Evolutionary conservation across 2,888 invertebrate genomes (phyloP).

Genomic region (Acleris emargana): DNA sequence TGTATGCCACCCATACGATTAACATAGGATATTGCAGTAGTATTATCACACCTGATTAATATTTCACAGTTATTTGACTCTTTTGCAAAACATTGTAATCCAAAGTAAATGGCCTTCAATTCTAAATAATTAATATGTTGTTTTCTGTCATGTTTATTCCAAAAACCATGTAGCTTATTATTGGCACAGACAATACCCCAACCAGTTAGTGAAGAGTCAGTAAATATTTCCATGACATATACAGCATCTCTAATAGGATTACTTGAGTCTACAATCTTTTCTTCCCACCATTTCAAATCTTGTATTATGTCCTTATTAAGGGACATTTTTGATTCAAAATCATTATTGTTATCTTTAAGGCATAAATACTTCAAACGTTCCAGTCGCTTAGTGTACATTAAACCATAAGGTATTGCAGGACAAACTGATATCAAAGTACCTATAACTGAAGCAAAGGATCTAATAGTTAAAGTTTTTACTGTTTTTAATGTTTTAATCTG

Average conservation of each 20-base stretch:
- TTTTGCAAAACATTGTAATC: background rate
- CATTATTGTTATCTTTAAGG: no score
- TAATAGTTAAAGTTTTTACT: no score
- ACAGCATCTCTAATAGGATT: background rate
- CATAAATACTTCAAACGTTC: no score
- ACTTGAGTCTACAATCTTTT: background rate
- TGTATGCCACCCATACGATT: constrained; percentile 50
- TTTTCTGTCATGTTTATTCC: background rate
- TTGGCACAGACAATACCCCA: background rate
- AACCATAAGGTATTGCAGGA: no score
- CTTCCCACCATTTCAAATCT: no score
- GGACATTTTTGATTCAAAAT: no score
- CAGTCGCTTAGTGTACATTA: no score
- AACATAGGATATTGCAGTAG: constrained; percentile 14
- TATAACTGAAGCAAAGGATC: no score
- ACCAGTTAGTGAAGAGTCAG: constrained; percentile 5
- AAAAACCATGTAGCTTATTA: no score
- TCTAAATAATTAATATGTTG: constrained; percentile 6
- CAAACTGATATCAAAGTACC: no score
- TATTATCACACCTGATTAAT: constrained; percentile 8
- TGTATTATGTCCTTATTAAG: no score
- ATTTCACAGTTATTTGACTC: background rate
- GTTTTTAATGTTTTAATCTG: no score
- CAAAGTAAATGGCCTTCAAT: background rate
- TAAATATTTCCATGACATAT: background rate